Conservation (phyloP, 2,797 vertebrate species). For the Pachyuromys duprasi region DNA sequence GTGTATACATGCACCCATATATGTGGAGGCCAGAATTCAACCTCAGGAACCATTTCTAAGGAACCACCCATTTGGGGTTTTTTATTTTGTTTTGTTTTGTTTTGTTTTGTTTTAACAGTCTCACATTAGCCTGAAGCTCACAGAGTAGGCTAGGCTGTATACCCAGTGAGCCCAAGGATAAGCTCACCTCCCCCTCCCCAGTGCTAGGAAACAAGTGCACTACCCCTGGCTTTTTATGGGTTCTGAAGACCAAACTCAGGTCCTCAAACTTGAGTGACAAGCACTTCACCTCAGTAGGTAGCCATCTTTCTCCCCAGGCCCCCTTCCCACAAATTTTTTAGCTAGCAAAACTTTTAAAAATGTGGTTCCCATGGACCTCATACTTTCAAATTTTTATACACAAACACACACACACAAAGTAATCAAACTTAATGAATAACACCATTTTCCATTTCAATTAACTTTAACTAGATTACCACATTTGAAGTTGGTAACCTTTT, state of each 20-base stretch:
- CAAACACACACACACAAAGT: neutral
- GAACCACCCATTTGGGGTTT: neutral
- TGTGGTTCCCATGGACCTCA: neutral
- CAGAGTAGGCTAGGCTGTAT: neutral
- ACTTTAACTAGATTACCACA: slow-evolving; percentile 43
- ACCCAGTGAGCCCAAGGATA: neutral
- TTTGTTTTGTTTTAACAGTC: neutral
- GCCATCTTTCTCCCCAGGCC: neutral
- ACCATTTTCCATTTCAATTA: slow-evolving; percentile 42
- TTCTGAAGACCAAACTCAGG: neutral
- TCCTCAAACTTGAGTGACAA: neutral
- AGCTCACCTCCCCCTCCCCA: neutral
- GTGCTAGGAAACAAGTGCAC: neutral
- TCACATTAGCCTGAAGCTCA: neutral
- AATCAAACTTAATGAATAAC: slow-evolving; percentile 51
- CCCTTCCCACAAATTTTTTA: slow-evolving; percentile 1
- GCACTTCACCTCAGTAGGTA: neutral
- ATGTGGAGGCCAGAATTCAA: neutral
- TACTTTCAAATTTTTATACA: slow-evolving; percentile 32
- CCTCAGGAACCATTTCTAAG: neutral
- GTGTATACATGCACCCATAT: neutral
- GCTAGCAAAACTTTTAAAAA: slow-evolving; percentile 37
- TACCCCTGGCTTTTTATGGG: neutral
- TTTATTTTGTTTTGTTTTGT: no score
- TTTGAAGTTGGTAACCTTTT: neutral